Base-by-base conservation (phyloP, 2,888 invertebrate species). In the Leptogaster cylindrica region DNA sequence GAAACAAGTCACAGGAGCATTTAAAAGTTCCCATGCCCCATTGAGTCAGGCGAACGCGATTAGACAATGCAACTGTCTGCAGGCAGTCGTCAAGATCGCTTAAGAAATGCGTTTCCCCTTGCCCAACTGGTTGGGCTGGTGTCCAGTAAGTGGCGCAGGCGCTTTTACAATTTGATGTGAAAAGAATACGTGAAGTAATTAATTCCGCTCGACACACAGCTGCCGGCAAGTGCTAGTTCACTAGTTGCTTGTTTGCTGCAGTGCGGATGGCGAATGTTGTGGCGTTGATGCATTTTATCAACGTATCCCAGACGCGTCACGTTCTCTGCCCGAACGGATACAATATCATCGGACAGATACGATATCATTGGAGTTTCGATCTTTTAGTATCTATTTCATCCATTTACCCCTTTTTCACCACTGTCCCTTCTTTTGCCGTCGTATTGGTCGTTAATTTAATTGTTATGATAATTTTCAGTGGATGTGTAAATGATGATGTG, bases 151-250 rank as follows among this genome's bases (percentile, higher is more conserved):
- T 44, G 63, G 63, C 63, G 63, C 63, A 44, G 41, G 63, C 41
- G 46, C 63, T 44, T 44, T 44, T 31, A 31, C 25, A 63, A n/a
- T 46, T 63, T 27, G 44, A 63, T 63, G 63, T 46, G 63, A 39
- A 46, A 41, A 63, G 63, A 63, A 63, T 63, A 63, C 63, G 63
- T 31, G 63, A 63, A 63, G 63, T 63, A 63, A 63, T 63, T 63
- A 63, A 63, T 63, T 63, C 63, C 18, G 46, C 39, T 58, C 58
- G 39, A 39, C 58, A 58, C 58, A 39, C 16, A 14, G 23, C 25
- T 12, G 41, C 14, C 16, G n/a, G 58, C 23, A 36, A 25, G 23
- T 39, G 39, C 58, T 27, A 12, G 14, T 10, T 10, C 27, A 25
- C 36, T 18, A 36, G 39, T 25, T 39, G 16, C 18, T 25, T 25